These are phyloP conservation scores for Capromys pilorides DNA, from an alignment of 2,797 vertebrate species.

Conservation along the genomic window DNA sequence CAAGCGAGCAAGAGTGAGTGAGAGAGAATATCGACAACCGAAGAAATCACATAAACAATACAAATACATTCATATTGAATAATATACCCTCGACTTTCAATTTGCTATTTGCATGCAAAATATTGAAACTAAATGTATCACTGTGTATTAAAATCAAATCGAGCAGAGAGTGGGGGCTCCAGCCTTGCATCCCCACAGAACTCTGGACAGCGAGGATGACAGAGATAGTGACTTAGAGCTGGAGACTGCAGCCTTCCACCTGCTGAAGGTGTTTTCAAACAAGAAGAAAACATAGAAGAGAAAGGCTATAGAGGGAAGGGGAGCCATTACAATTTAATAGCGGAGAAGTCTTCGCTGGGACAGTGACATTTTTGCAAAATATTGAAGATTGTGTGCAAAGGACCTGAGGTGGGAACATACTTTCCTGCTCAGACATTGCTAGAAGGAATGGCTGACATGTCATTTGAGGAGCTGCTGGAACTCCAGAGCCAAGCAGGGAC, in stretches of 20 bases:
- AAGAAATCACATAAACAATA: neutral
- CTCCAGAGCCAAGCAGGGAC: conserved; percentile 86
- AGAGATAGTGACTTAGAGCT: fast-evolving
- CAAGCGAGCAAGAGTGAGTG: neutral
- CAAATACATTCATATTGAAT: neutral
- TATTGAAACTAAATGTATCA: neutral
- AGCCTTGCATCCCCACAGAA: neutral
- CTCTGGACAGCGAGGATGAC: fast-evolving
- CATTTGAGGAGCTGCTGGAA: conserved; percentile 92
- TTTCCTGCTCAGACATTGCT: neutral
- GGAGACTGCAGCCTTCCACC: neutral
- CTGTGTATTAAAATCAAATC: no score
- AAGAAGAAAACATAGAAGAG: neutral
- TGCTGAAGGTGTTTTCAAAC: neutral
- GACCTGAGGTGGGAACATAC: neutral
- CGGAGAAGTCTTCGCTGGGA: neutral
- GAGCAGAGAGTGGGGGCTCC: fast-evolving
- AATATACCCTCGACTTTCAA: neutral
- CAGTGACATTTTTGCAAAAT: neutral
- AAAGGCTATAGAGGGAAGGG: neutral
- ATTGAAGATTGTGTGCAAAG: neutral
- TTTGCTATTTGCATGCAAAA: neutral
- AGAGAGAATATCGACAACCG: neutral
- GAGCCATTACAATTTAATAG: neutral
- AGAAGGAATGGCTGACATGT: conserved; percentile 83